Conservation (phyloP, 2,888 invertebrate genomes). For the Antitype chi region DNA sequence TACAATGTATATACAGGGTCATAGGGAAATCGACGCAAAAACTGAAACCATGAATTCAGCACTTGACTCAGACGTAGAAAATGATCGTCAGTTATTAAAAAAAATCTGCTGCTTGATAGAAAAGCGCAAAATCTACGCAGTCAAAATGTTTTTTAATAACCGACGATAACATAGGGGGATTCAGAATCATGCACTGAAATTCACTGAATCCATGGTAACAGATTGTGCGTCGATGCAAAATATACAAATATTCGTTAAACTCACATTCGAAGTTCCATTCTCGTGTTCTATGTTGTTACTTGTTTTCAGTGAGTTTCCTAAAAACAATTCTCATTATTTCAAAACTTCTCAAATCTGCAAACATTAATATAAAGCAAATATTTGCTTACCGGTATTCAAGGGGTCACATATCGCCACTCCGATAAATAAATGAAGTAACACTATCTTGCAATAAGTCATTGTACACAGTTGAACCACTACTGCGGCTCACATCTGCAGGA, state of each 20-base stretch:
- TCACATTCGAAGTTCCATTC: conserved; percentile 50
- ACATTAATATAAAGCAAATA: background rate
- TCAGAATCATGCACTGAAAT: too few relatives aligned
- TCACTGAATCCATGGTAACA: too few relatives aligned
- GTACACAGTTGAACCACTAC: conserved; percentile 51
- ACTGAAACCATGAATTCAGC: too few relatives aligned
- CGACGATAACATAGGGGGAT: too few relatives aligned
- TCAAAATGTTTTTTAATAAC: too few relatives aligned
- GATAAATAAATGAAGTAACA: conserved; percentile 52
- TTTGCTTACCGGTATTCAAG: conserved; percentile 50
- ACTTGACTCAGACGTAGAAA: too few relatives aligned
- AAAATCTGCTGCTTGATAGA: too few relatives aligned
- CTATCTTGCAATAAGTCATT: conserved; percentile 56
- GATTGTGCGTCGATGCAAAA: background rate
- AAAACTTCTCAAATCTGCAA: background rate
- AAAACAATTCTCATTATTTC: conserved; percentile 39
- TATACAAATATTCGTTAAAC: conserved; percentile 22
- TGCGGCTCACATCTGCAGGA: conserved; percentile 38
- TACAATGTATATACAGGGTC: background rate
- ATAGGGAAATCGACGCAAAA: too few relatives aligned
- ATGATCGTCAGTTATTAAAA: too few relatives aligned
- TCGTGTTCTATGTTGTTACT: conserved; percentile 7
- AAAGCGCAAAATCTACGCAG: too few relatives aligned
- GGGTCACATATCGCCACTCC: conserved; percentile 52
- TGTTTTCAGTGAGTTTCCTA: conserved; percentile 30